These are phyloP conservation scores for Eulithis testata DNA, from an alignment of 2,888 invertebrate genomes.

Conservation along the genomic window DNA sequence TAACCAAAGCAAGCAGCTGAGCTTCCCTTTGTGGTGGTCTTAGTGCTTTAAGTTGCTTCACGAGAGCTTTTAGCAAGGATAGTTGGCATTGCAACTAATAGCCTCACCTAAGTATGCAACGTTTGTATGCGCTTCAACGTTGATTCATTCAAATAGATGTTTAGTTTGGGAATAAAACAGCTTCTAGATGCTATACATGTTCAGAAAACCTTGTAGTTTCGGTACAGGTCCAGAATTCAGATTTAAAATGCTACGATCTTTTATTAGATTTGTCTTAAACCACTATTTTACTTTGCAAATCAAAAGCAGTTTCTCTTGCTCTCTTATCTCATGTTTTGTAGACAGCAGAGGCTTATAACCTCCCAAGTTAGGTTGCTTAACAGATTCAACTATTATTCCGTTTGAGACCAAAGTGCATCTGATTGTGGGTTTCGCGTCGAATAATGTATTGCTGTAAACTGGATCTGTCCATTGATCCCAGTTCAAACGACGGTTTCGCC, in stretches of 20 bases:
- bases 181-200: conserved; percentile 10
- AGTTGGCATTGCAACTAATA: conserved; percentile 23
- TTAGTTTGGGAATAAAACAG: conserved; percentile 28
- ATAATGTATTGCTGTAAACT: conserved; percentile 61
- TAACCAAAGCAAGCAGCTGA: conserved; percentile 26
- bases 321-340: conserved; percentile 13
- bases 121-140: conserved; percentile 24
- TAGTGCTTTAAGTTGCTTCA: conserved; percentile 25
- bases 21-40: conserved; percentile 29
- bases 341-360: conserved; percentile 32
- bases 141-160: conserved; percentile 31
- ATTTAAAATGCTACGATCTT: too few relatives aligned
- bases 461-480: conserved; percentile 53
- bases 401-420: conserved; percentile 67
- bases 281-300: conserved; percentile 8
- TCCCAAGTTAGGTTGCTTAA: conserved; percentile 55
- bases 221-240: too few relatives aligned
- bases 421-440: conserved; percentile 60
- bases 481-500: conserved; percentile 21
- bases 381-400: conserved; percentile 58
- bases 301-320: conserved; percentile 11
- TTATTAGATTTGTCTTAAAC: neutral
- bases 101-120: conserved; percentile 22
- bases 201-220: neutral
- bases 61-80: conserved; percentile 27